Evolutionary conservation across 2,797 vertebrate species (phyloP), one percentile per base, ranked within the genome.

Genomic region (Parauchenoglanis ngamensis): DNA sequence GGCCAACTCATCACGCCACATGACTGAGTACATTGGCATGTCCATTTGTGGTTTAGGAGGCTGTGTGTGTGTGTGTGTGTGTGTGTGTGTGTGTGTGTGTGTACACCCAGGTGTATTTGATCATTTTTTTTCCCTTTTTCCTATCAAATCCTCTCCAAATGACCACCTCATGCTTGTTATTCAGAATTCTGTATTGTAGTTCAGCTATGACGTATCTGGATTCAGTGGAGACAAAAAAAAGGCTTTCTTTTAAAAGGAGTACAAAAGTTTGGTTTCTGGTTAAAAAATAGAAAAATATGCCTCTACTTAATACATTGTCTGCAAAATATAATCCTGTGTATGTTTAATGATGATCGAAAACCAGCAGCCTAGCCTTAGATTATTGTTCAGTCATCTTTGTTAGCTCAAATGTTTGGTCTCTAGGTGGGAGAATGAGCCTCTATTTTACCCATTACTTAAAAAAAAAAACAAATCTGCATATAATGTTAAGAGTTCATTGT

Each of bases 131-230:
- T 4, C 40, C 52, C 52, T 59, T 78, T 79, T 79, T 72, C 54
- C 56, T 49, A 54, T 85, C 68, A 81, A 85, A 65, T 85, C 57
- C 57, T 85, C n/a, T 81, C 56, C 57, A 88, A 85, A 88, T 81
- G 2, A 81, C 46, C 57, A 63, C 8, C 52, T 65, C 40, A 83
- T 57, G 79, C 73, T 21, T 12, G 57, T 80, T 84, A 54, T 72
- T 84, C 25, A 35, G 86, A 56, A 84, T 84, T 77, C 49, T 23
- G 80, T n/a, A 59, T 67, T 59, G 61, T 52, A 56, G 49, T 40
- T 84, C 31, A 52, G 57, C 17, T 80, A 44, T 57, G 84, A 12
- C 46, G 44, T 57, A 23, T 86, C 44, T 82, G 85, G 59, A 76
- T 68, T 67, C 67, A 56, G 23, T 49, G 49, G 21, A 85, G 35